Percentiles rank a stretch among this genome's conserved stretches.
Conservation (phyloP, 2,113 vertebrate genomes). For the Muscicapa adusta region DNA sequence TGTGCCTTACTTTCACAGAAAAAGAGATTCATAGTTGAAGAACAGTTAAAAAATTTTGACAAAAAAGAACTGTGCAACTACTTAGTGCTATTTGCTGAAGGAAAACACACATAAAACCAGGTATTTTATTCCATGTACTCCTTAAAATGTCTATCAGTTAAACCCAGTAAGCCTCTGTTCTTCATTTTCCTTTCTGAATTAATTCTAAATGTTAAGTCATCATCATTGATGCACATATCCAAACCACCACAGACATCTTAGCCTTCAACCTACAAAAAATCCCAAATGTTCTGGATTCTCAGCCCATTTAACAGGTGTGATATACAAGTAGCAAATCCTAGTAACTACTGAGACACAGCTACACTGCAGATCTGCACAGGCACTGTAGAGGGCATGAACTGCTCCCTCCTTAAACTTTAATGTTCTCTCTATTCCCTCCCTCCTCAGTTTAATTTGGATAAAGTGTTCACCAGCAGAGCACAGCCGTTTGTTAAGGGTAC, state of each 20-base stretch:
- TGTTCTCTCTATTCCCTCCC: neutral
- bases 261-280: neutral
- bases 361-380: neutral
- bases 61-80: neutral
- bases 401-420: neutral
- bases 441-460: neutral
- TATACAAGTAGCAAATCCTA: neutral
- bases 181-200: neutral
- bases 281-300: neutral
- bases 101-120: neutral
- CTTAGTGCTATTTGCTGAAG: neutral
- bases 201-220: neutral
- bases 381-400: neutral
- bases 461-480: neutral
- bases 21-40: neutral
- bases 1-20: neutral
- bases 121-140: neutral
- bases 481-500: neutral
- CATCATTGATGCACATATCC: neutral
- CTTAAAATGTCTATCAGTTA: neutral
- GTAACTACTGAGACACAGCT: neutral
- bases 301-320: neutral
- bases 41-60: neutral
- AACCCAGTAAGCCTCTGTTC: neutral
- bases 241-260: neutral